phyloP scores from a whole-genome alignment of 2,797 vertebrate genomes.

The Microctenopoma lineatum region DNA sequence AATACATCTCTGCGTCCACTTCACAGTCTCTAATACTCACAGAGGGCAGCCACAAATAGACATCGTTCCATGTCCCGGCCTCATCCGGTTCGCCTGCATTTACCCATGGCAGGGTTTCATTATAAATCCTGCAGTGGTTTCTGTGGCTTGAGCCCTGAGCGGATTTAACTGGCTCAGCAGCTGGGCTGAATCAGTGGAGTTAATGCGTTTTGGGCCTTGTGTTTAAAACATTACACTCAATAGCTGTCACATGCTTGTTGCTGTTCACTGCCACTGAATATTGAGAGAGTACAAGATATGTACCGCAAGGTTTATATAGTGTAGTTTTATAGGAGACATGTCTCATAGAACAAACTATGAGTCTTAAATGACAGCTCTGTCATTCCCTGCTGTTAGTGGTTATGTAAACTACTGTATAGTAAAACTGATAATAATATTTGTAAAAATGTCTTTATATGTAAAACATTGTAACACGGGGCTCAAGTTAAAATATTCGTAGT shows the following conservation, averaged over 20 bases:
- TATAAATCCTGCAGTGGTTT: slow-evolving; percentile 51
- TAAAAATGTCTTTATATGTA: neutral
- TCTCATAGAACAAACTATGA: neutral
- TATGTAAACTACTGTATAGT: neutral
- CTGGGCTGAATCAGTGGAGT: slow-evolving; percentile 48
- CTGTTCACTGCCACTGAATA: slow-evolving; percentile 11
- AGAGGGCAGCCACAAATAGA: slow-evolving; percentile 31
- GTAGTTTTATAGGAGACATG: too few species aligned
- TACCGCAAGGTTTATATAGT: slow-evolving; percentile 1
- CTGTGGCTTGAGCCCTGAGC: slow-evolving; percentile 43
- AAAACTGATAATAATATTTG: neutral
- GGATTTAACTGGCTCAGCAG: slow-evolving; percentile 40
- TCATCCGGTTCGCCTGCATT: slow-evolving; percentile 35
- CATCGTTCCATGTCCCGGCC: slow-evolving; percentile 30
- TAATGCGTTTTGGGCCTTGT: slow-evolving; percentile 38
- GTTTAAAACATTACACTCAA: slow-evolving; percentile 19
- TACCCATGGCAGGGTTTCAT: slow-evolving; percentile 45
- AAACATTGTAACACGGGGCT: neutral
- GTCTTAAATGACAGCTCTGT: slow-evolving; percentile 11
- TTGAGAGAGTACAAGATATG: neutral
- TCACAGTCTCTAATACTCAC: slow-evolving; percentile 29
- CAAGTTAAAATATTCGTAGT: neutral
- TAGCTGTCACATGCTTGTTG: slow-evolving; percentile 17
- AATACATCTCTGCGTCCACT: slow-evolving; percentile 25
- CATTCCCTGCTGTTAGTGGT: neutral